Evolutionary conservation across 2,113 vertebrate genomes (phyloP), one percentile per base, ranked within the genome.

Genomic region (Vanacampus margaritifer): DNA sequence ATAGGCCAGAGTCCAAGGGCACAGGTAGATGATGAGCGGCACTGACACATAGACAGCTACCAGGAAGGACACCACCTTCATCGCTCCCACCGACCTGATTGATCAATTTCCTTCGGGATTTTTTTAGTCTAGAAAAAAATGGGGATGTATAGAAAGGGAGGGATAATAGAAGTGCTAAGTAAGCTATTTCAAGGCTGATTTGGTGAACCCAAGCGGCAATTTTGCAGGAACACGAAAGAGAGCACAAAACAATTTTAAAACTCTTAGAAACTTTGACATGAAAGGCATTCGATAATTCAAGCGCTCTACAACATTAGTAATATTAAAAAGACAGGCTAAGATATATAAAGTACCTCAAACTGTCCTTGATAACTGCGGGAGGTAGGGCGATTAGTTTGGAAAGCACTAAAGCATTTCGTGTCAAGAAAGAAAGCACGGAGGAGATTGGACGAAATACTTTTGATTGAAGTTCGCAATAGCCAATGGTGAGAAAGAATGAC

Each of bases 1-100:
- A 17, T 88, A 69, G 5, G 75, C 71, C 56, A 88, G 67, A 23
- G 83, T 84, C 84, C 89, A 89, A 23, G 88, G 89, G 48, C 80
- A 86, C 56, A 87, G 67, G 83, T 79, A 81, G 59, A 89, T 35
- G 5, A 82, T 0, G 16, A 89, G 59, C 1, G 88, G 89, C 10
- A 80, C 74, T 32, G 79, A 68, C 7, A 24, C 68, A 10, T 89
- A 89, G 23, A 70, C 65, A 0, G 62, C 61, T 11, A 81, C 0
- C 36, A 87, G 51, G 13, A 70, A 68, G 0, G 51, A 51, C 58
- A 69, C 3, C 0, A 56, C 63, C 73, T 60, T 81, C 87, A 73
- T 85, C 82, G 87, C 81, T 21, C 19, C 45, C 32, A 75, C 32
- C 16, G 60, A 12, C 24, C 5, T 46, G 36, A 64, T 6, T 46